Conservation (phyloP, 2,888 invertebrate genomes). For the Sthenelais limicola region DNA sequence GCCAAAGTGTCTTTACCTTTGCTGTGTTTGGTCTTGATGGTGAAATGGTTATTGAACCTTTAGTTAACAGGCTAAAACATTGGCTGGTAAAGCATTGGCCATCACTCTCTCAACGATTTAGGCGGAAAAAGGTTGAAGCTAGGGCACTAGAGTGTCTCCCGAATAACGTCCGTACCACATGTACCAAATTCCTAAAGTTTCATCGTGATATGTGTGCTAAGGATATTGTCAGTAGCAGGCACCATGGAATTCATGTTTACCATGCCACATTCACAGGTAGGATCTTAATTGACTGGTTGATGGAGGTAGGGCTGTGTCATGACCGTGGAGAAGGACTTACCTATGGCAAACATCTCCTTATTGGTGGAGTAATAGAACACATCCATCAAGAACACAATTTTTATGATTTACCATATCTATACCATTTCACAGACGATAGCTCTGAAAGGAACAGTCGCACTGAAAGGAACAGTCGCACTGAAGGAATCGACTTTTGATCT, state of each 20-base stretch:
- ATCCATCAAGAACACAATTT: conserved; percentile 89
- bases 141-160: conserved; percentile 1
- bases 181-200: conserved; percentile 36
- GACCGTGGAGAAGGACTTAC: conserved; percentile 85
- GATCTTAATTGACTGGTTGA: conserved; percentile 88
- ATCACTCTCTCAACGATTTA: neutral
- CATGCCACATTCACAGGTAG: conserved; percentile 86
- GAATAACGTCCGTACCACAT: neutral
- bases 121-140: neutral
- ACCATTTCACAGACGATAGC: conserved; percentile 80
- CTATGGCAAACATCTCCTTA: conserved; percentile 87
- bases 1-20: conserved; percentile 87
- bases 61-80: conserved; percentile 74
- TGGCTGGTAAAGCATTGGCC: conserved; percentile 18
- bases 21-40: conserved; percentile 90
- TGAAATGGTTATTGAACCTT: conserved; percentile 80
- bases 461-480: too few species aligned
- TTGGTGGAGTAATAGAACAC: conserved; percentile 88
- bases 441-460: too few species aligned
- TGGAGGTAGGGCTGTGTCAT: conserved; percentile 84
- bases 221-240: conserved; percentile 30
- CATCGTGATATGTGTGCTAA: conserved; percentile 21
- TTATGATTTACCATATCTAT: conserved; percentile 81
- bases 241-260: conserved; percentile 80
- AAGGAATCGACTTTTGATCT: too few species aligned